Conservation (phyloP, 2,888 invertebrate genomes). For the Phasia obesa region DNA sequence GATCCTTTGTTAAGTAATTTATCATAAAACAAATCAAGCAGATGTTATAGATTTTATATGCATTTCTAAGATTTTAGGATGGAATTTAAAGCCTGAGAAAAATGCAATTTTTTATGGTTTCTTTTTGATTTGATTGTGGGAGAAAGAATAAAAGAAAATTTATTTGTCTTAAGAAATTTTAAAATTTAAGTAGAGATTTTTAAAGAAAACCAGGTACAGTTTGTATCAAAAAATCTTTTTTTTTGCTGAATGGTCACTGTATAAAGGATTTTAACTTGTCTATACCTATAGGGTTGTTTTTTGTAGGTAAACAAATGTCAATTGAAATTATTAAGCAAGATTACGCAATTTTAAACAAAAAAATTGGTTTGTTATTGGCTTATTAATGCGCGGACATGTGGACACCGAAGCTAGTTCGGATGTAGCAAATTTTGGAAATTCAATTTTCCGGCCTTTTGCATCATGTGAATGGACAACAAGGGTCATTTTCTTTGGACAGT, state of each 20-base stretch:
- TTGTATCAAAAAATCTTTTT: conserved; percentile 15
- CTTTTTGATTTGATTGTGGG: conserved; percentile 2
- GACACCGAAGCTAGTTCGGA: too few relatives aligned
- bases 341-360: too few relatives aligned
- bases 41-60: conserved; percentile 50
- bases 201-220: conserved; percentile 36
- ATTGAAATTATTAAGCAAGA: too few relatives aligned
- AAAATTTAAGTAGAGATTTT: neutral
- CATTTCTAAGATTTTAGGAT: conserved; percentile 54
- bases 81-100: conserved; percentile 33
- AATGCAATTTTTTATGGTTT: conserved; percentile 61
- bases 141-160: conserved; percentile 36
- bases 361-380: too few relatives aligned
- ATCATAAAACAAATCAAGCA: conserved; percentile 60
- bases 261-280: conserved; percentile 47
- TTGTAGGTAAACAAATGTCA: too few relatives aligned
- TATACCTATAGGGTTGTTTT: too few relatives aligned
- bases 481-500: too few relatives aligned
- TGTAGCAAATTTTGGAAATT: too few relatives aligned
- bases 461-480: too few relatives aligned
- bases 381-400: too few relatives aligned
- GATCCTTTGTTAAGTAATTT: conserved; percentile 57
- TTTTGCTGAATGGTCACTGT: conserved; percentile 46
- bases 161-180: conserved; percentile 14
- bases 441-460: too few relatives aligned